phyloP scores from a whole-genome alignment of 2,888 invertebrate genomes.

The Sarcophaga carnaria region DNA sequence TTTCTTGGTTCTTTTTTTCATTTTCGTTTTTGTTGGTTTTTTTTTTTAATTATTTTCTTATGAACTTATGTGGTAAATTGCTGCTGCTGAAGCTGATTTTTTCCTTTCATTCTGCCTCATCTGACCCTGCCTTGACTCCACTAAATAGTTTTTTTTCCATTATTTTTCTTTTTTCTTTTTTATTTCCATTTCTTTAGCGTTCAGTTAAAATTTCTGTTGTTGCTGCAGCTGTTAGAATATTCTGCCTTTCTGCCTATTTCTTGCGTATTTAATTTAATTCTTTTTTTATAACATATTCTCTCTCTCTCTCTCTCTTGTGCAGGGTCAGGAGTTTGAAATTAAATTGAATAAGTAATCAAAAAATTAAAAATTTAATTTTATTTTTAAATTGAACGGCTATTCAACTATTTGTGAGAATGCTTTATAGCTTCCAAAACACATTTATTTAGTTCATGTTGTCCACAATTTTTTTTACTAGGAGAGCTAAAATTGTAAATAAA shows the following conservation, averaged over 20 bases:
- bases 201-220: neutral
- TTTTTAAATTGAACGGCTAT: too few relatives aligned
- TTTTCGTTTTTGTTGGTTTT: neutral
- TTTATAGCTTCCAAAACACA: too few relatives aligned
- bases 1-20: constrained; percentile 32
- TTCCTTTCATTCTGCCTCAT: constrained; percentile 13
- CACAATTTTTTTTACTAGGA: too few relatives aligned
- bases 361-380: too few relatives aligned
- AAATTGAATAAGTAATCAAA: too few relatives aligned
- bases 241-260: constrained; percentile 9
- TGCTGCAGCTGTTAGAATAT: neutral
- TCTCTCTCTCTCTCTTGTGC: too few relatives aligned
- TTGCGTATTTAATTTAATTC: neutral
- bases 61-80: constrained; percentile 67
- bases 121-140: constrained; percentile 36
- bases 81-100: constrained; percentile 18
- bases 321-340: too few relatives aligned
- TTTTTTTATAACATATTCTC: too few relatives aligned
- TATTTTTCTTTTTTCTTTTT: neutral
- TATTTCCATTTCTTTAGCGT: neutral
- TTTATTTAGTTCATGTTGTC: too few relatives aligned
- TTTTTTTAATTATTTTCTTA: constrained; percentile 51
- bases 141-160: constrained; percentile 35
- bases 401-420: too few relatives aligned
- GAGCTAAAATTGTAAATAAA: too few relatives aligned